These are phyloP conservation scores for Planiliza haematocheilus DNA, from an alignment of 2,113 vertebrate genomes.

Conservation along the genomic window DNA sequence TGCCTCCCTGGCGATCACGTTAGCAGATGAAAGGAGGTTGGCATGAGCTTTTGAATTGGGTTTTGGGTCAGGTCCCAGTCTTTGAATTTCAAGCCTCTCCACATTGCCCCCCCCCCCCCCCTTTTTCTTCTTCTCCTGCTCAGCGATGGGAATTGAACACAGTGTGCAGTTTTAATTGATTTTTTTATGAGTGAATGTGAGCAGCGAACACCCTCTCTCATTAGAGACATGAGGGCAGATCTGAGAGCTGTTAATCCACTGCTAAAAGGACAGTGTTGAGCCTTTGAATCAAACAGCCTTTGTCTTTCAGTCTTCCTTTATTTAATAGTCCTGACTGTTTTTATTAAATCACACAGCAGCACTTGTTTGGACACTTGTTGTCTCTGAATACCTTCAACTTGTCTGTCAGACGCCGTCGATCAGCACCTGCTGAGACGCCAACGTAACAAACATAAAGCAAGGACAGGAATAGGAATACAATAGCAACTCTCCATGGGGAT, in stretches of 20 bases:
- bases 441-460: background rate
- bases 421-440: conserved; percentile 13
- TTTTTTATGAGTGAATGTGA: conserved; percentile 52
- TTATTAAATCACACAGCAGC: conserved; percentile 31
- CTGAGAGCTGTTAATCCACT: conserved; percentile 57
- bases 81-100: conserved; percentile 32
- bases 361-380: conserved; percentile 32
- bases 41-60: conserved; percentile 27
- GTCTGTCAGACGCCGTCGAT: conserved; percentile 25
- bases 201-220: conserved; percentile 42
- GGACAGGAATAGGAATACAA: conserved; percentile 8
- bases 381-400: conserved; percentile 25
- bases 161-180: conserved; percentile 42
- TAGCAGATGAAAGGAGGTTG: conserved; percentile 50
- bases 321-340: conserved; percentile 6
- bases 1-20: conserved; percentile 21
- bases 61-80: conserved; percentile 41
- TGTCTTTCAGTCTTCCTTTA: conserved; percentile 20
- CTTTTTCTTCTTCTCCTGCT: conserved; percentile 12
- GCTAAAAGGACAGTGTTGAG: conserved; percentile 43
- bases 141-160: conserved; percentile 33
- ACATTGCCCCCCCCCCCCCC: too few species aligned
- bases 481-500: conserved; percentile 3
- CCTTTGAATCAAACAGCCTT: conserved; percentile 37
- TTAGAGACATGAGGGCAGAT: conserved; percentile 46